phyloP scores from a whole-genome alignment of 2,888 invertebrate genomes.

The Mongoloraphidia duomilia region DNA sequence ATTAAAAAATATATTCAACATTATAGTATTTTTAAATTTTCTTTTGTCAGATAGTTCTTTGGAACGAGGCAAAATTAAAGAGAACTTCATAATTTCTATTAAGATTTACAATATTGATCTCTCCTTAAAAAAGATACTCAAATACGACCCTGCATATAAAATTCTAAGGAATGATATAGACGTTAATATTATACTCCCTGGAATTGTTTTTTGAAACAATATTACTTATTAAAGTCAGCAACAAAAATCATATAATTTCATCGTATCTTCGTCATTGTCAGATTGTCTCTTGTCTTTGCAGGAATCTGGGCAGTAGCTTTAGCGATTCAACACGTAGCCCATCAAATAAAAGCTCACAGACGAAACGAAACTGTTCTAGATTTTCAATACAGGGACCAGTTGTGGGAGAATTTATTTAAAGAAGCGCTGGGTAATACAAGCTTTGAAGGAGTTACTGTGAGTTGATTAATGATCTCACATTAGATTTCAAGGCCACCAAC shows the following conservation, averaged over 20 bases:
- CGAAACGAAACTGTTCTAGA: conserved; percentile 68
- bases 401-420: conserved; percentile 77
- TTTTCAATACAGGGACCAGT: conserved; percentile 70
- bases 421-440: conserved; percentile 82
- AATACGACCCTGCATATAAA: too few relatives aligned
- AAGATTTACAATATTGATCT: too few relatives aligned
- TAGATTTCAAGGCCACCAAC: too few relatives aligned
- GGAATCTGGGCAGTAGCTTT: conserved; percentile 92
- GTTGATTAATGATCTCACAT: background rate
- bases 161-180: too few relatives aligned
- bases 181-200: too few relatives aligned
- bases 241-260: background rate
- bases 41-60: too few relatives aligned
- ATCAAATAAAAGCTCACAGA: conserved; percentile 49
- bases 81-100: too few relatives aligned
- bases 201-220: background rate
- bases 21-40: too few relatives aligned
- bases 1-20: too few relatives aligned
- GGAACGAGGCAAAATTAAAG: too few relatives aligned
- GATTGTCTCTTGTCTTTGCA: conserved; percentile 14
- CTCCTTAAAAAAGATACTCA: too few relatives aligned
- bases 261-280: background rate
- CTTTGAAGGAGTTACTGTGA: conserved; percentile 76
- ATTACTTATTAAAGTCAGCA: background rate
- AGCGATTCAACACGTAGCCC: conserved; percentile 82